Base-by-base conservation (phyloP, 2,888 invertebrate genomes). In the Lithosia quadra region DNA sequence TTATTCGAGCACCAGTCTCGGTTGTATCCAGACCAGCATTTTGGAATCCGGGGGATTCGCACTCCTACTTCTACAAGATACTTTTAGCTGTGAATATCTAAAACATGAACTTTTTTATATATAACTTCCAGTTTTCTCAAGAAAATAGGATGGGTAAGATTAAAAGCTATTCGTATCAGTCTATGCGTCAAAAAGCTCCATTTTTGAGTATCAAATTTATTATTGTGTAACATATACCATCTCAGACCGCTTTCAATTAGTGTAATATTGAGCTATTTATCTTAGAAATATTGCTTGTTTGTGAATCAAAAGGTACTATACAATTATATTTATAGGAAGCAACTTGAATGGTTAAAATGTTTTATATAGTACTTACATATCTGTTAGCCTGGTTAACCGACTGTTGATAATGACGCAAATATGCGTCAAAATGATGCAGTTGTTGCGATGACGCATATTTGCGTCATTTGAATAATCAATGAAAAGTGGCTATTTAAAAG, bases 181-280 rank as follows among this genome's bases (percentile, higher is more conserved):
- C 74, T 65, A 73, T 71, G 61, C 69, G 71, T 81, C 66, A 71
- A 83, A 28, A 75, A 72, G 67, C 80, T 84, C 81, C 76, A 49
- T 68, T 69, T 76, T 69, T 76, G 82, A 78, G 79, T 71, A 77
- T 78, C 65, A 83, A 82, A 77, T 80, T 85, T 73, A 77, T 73
- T 67, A 76, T 75, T 75, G 62, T 69, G 76, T 71, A 70, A 71
- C 70, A 76, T 80, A 77, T 68, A 69, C 74, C 76, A 74, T 81
- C 86, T 84, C 83, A 79, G 72, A 82, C 69, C 77, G 88, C 87
- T 88, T 89, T 67, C 79, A 76, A 68, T 75, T 73, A 74, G 79
- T 81, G 72, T 78, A 73, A 78, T 73, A 76, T 75, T 74, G 78
- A 83, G 88, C 87, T 86, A 85, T 83, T 81, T 85, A 81, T 77